Evolutionary conservation across 2,797 vertebrate species (phyloP).

Genomic region (Diglossa cyanea): DNA sequence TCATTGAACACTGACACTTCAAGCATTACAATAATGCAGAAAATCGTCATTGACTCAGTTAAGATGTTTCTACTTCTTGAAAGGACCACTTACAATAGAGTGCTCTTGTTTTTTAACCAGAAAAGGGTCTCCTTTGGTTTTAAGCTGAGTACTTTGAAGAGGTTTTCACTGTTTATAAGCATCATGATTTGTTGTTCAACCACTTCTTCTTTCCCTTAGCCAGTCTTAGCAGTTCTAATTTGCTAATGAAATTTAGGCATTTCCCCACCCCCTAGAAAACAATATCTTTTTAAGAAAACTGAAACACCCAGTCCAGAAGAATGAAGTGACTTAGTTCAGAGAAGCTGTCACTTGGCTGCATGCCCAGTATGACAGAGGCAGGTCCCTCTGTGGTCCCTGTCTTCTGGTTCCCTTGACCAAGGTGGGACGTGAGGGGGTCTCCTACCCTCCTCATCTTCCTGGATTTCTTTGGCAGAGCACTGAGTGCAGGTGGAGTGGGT

Average conservation of each 20-base stretch:
- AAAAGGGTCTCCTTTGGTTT: conserved; percentile 49
- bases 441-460: background rate
- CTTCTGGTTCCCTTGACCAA: background rate
- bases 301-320: background rate
- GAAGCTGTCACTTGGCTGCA: background rate
- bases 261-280: background rate
- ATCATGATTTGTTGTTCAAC: background rate
- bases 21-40: conserved; percentile 66
- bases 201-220: background rate
- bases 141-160: conserved; percentile 41
- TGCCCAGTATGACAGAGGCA: fast-evolving
- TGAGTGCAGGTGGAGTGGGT: background rate
- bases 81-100: conserved; percentile 53
- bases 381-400: background rate
- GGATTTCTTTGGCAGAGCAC: background rate
- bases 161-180: background rate
- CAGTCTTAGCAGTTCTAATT: background rate
- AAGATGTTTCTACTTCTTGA: conserved; percentile 65
- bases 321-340: background rate
- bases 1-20: conserved; percentile 60
- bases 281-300: background rate
- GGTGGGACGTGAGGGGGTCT: background rate
- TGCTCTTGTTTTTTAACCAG: conserved; percentile 49
- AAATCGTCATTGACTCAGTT: conserved; percentile 60
- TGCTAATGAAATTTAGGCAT: background rate